These are phyloP conservation scores for Acronicta leporina DNA, from an alignment of 2,888 invertebrate species.

Conservation along the genomic window DNA sequence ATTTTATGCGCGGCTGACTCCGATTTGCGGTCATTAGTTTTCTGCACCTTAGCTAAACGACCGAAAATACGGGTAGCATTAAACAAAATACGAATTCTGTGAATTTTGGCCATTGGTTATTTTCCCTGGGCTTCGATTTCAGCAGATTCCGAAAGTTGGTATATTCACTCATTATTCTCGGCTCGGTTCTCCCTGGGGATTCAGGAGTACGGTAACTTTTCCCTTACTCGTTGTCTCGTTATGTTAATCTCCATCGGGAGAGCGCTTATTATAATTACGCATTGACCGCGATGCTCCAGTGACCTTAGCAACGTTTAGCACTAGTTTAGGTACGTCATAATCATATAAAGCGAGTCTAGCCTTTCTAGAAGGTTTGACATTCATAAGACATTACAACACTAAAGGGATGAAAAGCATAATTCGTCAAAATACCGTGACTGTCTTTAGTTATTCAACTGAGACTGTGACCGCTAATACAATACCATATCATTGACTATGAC, in stretches of 20 bases:
- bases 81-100: background rate
- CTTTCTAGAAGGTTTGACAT: background rate
- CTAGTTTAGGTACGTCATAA: slow-evolving; percentile 21
- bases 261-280: slow-evolving; percentile 66
- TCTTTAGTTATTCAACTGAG: no score
- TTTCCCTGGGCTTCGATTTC: slow-evolving; percentile 58
- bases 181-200: slow-evolving; percentile 62
- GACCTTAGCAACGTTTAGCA: slow-evolving; percentile 28
- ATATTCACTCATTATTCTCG: slow-evolving; percentile 73
- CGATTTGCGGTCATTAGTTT: slow-evolving; percentile 20
- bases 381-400: background rate
- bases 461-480: no score
- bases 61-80: background rate
- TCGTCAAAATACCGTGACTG: no score
- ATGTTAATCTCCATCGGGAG: slow-evolving; percentile 70
- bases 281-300: slow-evolving; percentile 50
- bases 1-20: slow-evolving; percentile 23
- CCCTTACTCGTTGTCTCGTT: slow-evolving; percentile 73
- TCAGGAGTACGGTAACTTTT: slow-evolving; percentile 70
- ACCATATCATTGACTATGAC: no score
- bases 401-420: no score
- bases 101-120: slow-evolving; percentile 27
- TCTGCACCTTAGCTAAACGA: background rate
- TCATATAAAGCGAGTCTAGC: background rate
- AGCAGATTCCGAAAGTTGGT: slow-evolving; percentile 65